Conservation (phyloP, 2,888 invertebrate genomes). For the Oegoconia quadripuncta region DNA sequence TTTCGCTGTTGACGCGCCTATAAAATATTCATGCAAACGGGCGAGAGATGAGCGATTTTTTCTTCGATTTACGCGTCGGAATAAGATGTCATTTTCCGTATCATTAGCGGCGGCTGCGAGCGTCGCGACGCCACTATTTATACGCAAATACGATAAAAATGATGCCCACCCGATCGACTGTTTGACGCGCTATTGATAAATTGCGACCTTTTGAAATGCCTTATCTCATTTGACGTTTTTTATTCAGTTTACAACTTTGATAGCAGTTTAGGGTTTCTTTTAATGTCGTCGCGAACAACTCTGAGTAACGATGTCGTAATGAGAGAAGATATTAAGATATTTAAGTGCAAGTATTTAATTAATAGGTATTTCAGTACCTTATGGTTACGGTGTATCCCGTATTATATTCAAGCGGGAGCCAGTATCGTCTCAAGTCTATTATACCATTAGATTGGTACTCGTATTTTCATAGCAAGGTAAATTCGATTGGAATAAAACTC, state of each 20-base stretch:
- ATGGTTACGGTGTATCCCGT: too few relatives aligned
- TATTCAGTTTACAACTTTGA: constrained; percentile 39
- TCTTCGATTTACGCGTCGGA: constrained; percentile 77
- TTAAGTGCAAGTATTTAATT: neutral
- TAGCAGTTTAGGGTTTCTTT: constrained; percentile 39
- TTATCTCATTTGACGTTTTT: constrained; percentile 50
- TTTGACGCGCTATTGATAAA: constrained; percentile 77
- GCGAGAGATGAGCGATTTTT: constrained; percentile 77
- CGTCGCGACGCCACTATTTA: constrained; percentile 74
- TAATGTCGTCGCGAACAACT: constrained; percentile 34
- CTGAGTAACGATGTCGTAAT: constrained; percentile 34
- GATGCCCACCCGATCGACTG: constrained; percentile 74
- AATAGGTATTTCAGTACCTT: neutral
- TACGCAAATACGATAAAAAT: constrained; percentile 79
- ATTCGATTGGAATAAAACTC: constrained; percentile 71
- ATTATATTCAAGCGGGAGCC: neutral
- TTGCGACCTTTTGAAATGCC: constrained; percentile 68
- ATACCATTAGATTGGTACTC: constrained; percentile 19
- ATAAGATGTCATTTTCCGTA: constrained; percentile 80
- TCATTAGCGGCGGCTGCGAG: constrained; percentile 76
- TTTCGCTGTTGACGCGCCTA: constrained; percentile 78
- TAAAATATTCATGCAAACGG: constrained; percentile 78
- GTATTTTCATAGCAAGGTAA: constrained; percentile 55
- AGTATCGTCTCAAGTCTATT: neutral
- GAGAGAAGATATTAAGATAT: constrained; percentile 1